Percentiles rank a stretch among this genome's conserved stretches.
phyloP scores from a whole-genome alignment of 2,888 invertebrate genomes.

The Spodoptera exigua region DNA sequence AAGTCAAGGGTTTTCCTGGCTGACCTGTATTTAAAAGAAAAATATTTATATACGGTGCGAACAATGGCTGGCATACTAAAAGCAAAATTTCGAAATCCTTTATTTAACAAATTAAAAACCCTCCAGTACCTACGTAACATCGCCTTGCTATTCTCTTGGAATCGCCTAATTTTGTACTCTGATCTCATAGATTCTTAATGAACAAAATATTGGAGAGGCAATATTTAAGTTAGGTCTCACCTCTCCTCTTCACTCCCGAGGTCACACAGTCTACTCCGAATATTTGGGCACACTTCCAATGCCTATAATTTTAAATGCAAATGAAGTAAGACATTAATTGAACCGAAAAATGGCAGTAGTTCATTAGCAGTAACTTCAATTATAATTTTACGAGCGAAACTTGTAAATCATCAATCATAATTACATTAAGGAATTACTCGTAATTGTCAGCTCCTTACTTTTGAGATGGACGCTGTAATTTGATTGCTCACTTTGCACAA shows the following conservation, averaged over 20 bases:
- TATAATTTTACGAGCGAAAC: constrained; percentile 1
- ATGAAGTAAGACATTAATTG: constrained; percentile 36
- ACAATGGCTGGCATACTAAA: too few species aligned
- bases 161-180: too few species aligned
- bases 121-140: too few species aligned
- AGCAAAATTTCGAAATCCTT: too few species aligned
- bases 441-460: too few species aligned
- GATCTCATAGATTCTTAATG: neutral
- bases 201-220: too few species aligned
- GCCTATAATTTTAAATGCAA: constrained; percentile 44
- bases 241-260: constrained; percentile 21
- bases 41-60: neutral
- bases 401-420: neutral
- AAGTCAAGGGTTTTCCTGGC: constrained; percentile 17
- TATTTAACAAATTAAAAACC: too few species aligned
- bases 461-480: neutral
- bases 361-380: constrained; percentile 26
- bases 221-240: too few species aligned
- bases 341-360: constrained; percentile 10
- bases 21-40: constrained; percentile 7
- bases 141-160: too few species aligned
- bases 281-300: constrained; percentile 44
- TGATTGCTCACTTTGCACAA: neutral
- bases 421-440: too few species aligned
- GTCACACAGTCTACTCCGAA: constrained; percentile 33